Evolutionary conservation across 2,888 invertebrate genomes (phyloP), one percentile per base, ranked within the genome.

Genomic region (Melinaea menophilus): DNA sequence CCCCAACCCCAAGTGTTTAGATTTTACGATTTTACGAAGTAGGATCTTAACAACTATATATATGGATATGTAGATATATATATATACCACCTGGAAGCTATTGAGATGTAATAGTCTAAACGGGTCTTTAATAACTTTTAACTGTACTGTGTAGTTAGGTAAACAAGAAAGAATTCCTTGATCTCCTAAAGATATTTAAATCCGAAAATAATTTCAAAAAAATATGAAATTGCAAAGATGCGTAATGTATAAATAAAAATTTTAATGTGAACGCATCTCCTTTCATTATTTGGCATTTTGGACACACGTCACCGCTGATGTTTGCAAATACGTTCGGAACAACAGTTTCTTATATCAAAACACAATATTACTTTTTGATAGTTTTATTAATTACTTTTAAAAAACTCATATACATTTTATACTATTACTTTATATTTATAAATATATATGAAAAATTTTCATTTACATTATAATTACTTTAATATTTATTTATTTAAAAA

Each of bases 301-400:
- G 59, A 65, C 76, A 76, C 82, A 88, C 88, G 87, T 88, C 88
- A 86, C 73, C 80, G 81, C 70, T 82, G 85, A 87, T 84, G 80
- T 85, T 82, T 73, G 66, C 65, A 54, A 55, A 64, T 72, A 66
- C 79, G 81, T 81, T 86, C 81, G 55, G 66, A 78, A 76, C 9
- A 12, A 9, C 41, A 41, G 9, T 3, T 41, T 41, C 41, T 9
- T 9, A 31, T 3, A 34, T 54, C 3, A 4, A 4, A 5, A 45
- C 22, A 47, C 9, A 22, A 0, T n/a, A 33, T 7, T 1, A 51
- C n/a, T 31, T 1, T 9, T 31, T 31, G 3, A 51, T 9, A 31
- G 22, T 51, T 7, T 31, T 7, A 12, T 46, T 4, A n/a, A 46
- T 46, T 46, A 46, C 4, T 12, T 5, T n/a, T 46, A 46, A 12